These are phyloP conservation scores for Sebastes trivittatus DNA, from an alignment of 2,797 vertebrate genomes.

Conservation along the genomic window DNA sequence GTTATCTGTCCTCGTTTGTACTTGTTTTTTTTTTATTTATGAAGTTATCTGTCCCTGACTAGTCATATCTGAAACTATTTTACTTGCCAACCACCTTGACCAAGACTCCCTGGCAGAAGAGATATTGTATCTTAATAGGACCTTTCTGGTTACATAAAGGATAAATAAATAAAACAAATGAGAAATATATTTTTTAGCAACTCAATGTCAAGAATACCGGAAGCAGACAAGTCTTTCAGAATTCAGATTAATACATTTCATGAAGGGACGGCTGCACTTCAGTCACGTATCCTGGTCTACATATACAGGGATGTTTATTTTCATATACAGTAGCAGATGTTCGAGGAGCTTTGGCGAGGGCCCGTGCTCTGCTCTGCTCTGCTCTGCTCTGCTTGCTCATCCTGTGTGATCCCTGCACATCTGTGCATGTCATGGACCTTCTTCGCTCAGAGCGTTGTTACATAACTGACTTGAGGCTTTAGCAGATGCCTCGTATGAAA, in stretches of 20 bases:
- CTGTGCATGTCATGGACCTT: conserved; percentile 15
- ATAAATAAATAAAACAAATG: too few species aligned
- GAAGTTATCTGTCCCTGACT: too few species aligned
- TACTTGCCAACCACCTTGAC: too few species aligned
- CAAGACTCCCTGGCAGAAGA: too few species aligned
- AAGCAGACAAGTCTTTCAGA: background rate
- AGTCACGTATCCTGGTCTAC: background rate
- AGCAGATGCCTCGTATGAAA: conserved; percentile 28
- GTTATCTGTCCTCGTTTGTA: too few species aligned
- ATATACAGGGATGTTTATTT: conserved; percentile 1
- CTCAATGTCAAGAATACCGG: background rate
- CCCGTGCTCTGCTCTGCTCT: too few species aligned
- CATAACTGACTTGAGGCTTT: conserved; percentile 58
- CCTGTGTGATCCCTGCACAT: conserved; percentile 43
- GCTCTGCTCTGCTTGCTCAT: background rate
- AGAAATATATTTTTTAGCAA: background rate
- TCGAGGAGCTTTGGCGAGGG: background rate
- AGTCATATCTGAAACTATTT: too few species aligned
- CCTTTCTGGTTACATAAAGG: too few species aligned
- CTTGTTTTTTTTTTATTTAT: too few species aligned
- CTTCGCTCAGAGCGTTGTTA: conserved; percentile 37
- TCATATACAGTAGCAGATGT: conserved; percentile 33
- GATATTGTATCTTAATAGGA: too few species aligned
- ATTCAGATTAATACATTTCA: background rate
- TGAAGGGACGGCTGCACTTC: background rate